These are phyloP conservation scores for Oceanites oceanicus DNA, from an alignment of 2,113 vertebrate species.

Conservation along the genomic window DNA sequence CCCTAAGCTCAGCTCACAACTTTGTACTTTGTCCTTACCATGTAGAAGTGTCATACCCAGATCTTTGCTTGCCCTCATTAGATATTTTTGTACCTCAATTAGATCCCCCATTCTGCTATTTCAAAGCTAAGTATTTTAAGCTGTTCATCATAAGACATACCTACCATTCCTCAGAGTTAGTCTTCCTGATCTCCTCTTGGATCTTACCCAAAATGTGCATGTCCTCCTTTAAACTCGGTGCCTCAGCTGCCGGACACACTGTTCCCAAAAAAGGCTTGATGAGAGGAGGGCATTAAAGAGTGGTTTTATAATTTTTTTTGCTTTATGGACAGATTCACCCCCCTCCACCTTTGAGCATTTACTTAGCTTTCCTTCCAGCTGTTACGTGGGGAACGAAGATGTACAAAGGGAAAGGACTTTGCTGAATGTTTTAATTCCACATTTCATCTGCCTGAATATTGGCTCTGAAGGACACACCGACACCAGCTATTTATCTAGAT, in stretches of 20 bases:
- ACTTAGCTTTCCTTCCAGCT: background rate
- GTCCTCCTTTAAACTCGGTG: slow-evolving; percentile 36
- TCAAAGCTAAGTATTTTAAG: slow-evolving; percentile 58
- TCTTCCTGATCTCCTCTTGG: slow-evolving; percentile 58
- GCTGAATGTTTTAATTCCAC: background rate
- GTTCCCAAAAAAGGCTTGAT: background rate
- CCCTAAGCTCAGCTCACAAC: background rate
- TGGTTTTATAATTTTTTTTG: background rate
- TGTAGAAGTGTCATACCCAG: background rate
- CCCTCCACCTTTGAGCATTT: background rate
- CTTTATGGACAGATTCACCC: background rate
- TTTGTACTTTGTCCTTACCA: slow-evolving; percentile 18
- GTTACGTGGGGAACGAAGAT: background rate
- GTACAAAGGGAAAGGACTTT: background rate
- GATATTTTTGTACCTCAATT: slow-evolving; percentile 27
- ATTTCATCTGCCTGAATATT: background rate
- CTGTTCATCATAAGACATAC: slow-evolving; percentile 21
- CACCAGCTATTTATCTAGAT: background rate
- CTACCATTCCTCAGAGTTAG: slow-evolving; percentile 62
- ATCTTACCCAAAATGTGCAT: slow-evolving; percentile 33
- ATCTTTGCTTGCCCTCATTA: background rate
- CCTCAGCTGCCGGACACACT: background rate
- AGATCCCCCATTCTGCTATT: slow-evolving; percentile 41
- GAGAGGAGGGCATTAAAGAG: background rate
- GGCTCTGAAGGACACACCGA: background rate